Conservation (phyloP, 2,113 vertebrate genomes). For the Oreochromis tanganicae region DNA sequence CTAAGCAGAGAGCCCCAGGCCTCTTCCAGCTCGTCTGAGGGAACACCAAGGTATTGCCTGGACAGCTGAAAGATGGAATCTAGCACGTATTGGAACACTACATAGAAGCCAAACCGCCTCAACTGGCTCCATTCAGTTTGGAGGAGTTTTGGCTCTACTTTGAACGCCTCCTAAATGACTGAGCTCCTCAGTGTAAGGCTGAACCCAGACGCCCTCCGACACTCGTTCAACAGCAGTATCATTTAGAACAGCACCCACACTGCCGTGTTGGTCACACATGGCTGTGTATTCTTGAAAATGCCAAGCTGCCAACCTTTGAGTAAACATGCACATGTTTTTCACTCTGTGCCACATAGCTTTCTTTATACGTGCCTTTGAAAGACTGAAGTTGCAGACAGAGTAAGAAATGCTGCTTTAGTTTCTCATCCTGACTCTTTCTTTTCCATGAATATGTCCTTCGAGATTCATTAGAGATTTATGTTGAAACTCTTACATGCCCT, state of each 20-base stretch:
- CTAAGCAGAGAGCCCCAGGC: not conserved
- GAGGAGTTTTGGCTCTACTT: not conserved
- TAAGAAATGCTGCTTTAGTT: not conserved
- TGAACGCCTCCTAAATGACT: not conserved
- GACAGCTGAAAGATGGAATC: not conserved
- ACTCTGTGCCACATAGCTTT: not conserved
- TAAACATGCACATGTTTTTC: not conserved
- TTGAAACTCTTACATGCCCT: not conserved
- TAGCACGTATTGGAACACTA: not conserved
- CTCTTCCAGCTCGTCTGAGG: not conserved
- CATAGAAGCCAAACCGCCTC: not conserved
- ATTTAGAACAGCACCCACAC: too few relatives aligned
- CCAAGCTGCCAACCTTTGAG: not conserved
- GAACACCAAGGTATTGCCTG: not conserved
- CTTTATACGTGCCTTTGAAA: not conserved
- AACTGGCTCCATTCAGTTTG: not conserved
- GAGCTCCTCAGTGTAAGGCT: not conserved
- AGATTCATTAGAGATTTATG: not conserved
- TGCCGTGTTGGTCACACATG: not conserved
- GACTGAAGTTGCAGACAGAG: not conserved
- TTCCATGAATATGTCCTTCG: not conserved
- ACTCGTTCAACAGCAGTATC: too few relatives aligned
- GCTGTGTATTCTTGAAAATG: not conserved
- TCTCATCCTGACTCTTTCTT: not conserved
- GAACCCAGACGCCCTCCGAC: too few relatives aligned